These are phyloP conservation scores for Phoenicopterus ruber DNA, from an alignment of 2,113 vertebrate species.

Conservation along the genomic window DNA sequence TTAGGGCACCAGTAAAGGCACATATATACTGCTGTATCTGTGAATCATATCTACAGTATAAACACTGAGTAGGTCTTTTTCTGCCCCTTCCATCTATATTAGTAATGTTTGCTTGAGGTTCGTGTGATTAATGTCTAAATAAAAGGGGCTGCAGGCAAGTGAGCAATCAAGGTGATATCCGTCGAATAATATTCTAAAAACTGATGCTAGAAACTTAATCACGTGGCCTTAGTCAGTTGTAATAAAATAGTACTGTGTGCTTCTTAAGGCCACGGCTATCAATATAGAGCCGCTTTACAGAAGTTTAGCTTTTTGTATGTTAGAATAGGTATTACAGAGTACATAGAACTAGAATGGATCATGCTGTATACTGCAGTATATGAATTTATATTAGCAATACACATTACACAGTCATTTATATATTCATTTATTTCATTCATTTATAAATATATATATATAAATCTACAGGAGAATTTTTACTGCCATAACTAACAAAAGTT, in stretches of 20 bases:
- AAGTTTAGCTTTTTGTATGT: accelerated
- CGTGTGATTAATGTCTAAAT: neutral
- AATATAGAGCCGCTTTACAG: accelerated
- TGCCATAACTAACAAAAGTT: neutral
- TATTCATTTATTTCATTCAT: neutral
- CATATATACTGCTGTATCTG: neutral
- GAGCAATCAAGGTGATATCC: neutral
- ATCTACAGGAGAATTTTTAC: neutral
- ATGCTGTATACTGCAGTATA: neutral
- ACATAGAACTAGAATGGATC: neutral
- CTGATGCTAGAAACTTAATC: neutral
- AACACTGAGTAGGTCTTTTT: neutral
- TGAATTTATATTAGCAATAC: neutral
- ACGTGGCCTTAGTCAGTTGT: neutral
- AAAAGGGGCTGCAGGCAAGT: neutral
- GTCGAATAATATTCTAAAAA: neutral
- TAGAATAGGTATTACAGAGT: neutral
- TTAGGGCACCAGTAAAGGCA: neutral
- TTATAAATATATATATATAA: neutral
- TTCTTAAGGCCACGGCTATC: neutral
- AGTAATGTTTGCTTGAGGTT: neutral
- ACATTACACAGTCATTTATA: neutral
- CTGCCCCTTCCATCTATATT: neutral
- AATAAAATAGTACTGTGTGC: accelerated
- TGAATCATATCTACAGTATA: neutral